phyloP scores from a whole-genome alignment of 2,797 vertebrate genomes.

The Lophotriccus pileatus region DNA sequence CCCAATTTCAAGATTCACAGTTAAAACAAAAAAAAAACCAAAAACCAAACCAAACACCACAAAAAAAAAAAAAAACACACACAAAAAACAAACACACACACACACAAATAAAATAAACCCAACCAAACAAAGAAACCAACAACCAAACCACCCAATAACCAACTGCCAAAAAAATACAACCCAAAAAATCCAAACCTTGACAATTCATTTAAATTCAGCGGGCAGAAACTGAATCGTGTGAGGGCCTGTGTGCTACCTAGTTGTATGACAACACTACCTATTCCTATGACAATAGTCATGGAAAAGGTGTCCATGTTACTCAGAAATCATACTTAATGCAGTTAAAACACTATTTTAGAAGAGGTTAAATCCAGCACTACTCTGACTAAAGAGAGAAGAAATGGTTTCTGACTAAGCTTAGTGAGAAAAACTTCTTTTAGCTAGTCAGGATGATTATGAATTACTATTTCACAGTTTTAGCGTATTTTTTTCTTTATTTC shows the following conservation, averaged over 20 bases:
- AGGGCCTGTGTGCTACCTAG: background rate
- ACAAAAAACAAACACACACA: too few relatives aligned
- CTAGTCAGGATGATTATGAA: background rate
- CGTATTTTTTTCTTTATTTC: background rate
- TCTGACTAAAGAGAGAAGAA: background rate
- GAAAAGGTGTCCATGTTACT: background rate
- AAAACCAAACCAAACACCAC: background rate
- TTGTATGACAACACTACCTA: background rate
- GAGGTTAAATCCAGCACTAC: background rate
- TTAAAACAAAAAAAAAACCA: background rate
- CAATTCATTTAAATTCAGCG: background rate
- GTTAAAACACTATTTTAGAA: background rate
- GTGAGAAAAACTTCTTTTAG: background rate
- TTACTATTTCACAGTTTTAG: background rate
- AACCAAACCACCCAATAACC: background rate
- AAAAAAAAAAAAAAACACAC: background rate
- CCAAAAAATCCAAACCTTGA: background rate
- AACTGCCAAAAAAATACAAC: background rate
- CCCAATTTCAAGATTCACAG: background rate
- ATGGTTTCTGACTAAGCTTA: background rate
- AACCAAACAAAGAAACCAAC: background rate
- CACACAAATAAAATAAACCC: too few relatives aligned
- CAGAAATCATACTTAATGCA: background rate
- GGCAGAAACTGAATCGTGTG: background rate
- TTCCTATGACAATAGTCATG: background rate